These are phyloP conservation scores for Rhinella marina DNA, from an alignment of 2,797 vertebrate genomes.

Conservation along the genomic window DNA sequence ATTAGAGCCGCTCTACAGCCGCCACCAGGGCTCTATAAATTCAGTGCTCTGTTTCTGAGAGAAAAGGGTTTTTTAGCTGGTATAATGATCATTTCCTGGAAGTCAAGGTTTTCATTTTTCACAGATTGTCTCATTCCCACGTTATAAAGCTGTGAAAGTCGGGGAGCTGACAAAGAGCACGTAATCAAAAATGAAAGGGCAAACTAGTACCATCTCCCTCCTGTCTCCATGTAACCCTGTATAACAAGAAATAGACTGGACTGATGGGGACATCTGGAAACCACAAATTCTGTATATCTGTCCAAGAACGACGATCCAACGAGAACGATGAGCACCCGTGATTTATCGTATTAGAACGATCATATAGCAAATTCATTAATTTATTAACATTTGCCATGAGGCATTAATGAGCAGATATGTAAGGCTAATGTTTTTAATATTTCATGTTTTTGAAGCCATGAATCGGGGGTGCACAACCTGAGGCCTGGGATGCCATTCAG, in stretches of 20 bases:
- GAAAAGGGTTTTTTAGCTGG: neutral
- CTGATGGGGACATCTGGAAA: neutral
- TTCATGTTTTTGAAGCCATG: neutral
- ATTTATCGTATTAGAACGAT: too few species aligned
- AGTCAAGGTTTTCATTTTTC: neutral
- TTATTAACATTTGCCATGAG: neutral
- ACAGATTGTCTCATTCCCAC: slow-evolving; percentile 8
- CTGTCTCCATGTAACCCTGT: neutral
- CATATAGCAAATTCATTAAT: neutral
- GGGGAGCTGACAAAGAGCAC: neutral
- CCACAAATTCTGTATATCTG: neutral
- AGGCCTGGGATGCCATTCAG: too few species aligned
- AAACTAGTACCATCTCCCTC: neutral
- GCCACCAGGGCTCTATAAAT: slow-evolving; percentile 1
- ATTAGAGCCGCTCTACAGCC: neutral
- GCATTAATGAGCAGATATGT: neutral
- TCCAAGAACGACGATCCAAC: neutral
- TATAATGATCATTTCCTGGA: slow-evolving; percentile 33
- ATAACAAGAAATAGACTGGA: neutral
- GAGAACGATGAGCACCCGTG: neutral
- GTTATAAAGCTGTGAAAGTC: slow-evolving; percentile 9
- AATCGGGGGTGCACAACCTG: neutral
- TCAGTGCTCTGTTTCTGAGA: neutral
- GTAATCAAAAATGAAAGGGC: neutral
- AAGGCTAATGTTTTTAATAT: neutral